Evolutionary conservation across 2,888 invertebrate genomes (phyloP).

Genomic region (Leistus spinibarbis): DNA sequence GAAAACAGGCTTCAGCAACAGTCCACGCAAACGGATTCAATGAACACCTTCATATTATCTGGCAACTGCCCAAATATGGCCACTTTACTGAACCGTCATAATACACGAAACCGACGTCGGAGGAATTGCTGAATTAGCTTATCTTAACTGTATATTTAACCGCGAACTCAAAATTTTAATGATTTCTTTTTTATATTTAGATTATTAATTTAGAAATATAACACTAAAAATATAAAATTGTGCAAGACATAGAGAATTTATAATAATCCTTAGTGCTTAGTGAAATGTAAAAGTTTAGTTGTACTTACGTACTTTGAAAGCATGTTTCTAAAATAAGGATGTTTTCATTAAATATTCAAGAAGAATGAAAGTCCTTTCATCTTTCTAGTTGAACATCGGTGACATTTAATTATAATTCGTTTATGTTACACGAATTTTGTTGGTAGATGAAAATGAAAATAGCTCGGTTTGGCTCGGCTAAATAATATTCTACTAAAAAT

Average conservation of each 20-base stretch:
- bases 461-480: neutral
- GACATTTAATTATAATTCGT: slow-evolving; percentile 23
- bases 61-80: neutral
- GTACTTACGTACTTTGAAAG: neutral
- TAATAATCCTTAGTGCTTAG: no score
- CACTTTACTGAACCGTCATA: neutral
- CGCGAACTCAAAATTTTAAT: no score
- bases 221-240: no score
- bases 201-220: no score
- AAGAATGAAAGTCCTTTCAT: slow-evolving; percentile 1
- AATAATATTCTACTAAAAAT: neutral
- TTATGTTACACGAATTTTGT: slow-evolving; percentile 13
- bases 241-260: no score
- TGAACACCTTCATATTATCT: neutral
- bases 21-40: neutral
- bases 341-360: neutral
- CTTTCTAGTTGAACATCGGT: neutral
- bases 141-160: neutral
- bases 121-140: neutral
- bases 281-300: no score
- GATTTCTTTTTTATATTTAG: no score
- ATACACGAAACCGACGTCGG: neutral
- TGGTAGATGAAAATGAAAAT: neutral
- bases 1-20: neutral
- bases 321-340: neutral